Conservation (phyloP, 1,140 invertebrate genomes). For the Brachionus angularis region DNA sequence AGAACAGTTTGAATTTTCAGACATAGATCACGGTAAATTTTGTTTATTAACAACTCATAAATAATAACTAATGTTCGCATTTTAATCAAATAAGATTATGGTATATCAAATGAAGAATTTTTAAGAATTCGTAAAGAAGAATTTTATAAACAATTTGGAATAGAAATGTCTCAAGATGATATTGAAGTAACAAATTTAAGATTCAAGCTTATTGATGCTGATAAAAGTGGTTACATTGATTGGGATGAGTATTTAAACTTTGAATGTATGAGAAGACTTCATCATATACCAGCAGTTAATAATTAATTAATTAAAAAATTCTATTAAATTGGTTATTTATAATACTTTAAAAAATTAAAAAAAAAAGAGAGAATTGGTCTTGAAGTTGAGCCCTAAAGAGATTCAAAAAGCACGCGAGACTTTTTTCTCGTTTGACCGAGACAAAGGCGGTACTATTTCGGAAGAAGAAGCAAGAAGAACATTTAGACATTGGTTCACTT, state of each 20-base stretch:
- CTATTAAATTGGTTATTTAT: neutral
- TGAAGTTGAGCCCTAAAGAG: slow-evolving; percentile 19
- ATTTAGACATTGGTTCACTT: slow-evolving; percentile 38
- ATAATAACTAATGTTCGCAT: neutral
- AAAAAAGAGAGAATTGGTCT: slow-evolving; percentile 7
- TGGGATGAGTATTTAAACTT: slow-evolving; percentile 38
- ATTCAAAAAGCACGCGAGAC: slow-evolving; percentile 35
- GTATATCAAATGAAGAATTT: slow-evolving; percentile 33
- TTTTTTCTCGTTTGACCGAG: slow-evolving; percentile 30
- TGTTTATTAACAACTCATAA: too few species aligned
- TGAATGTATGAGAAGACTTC: slow-evolving; percentile 40
- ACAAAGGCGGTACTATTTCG: slow-evolving; percentile 34
- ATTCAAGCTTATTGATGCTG: slow-evolving; percentile 21
- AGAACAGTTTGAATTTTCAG: slow-evolving; percentile 39
- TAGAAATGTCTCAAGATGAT: slow-evolving; percentile 39
- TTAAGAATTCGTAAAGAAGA: slow-evolving; percentile 37
- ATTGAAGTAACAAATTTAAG: slow-evolving; percentile 6
- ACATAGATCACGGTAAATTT: slow-evolving; percentile 26
- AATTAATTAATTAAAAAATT: neutral
- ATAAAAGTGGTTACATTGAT: slow-evolving; percentile 31
- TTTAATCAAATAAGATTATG: neutral
- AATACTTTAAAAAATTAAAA: too few species aligned
- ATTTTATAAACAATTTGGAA: slow-evolving; percentile 13
- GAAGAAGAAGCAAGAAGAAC: slow-evolving; percentile 37
- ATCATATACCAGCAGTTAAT: slow-evolving; percentile 19